These are phyloP conservation scores for Cheilosia urbana DNA, from an alignment of 2,888 invertebrate species.

Conservation along the genomic window DNA sequence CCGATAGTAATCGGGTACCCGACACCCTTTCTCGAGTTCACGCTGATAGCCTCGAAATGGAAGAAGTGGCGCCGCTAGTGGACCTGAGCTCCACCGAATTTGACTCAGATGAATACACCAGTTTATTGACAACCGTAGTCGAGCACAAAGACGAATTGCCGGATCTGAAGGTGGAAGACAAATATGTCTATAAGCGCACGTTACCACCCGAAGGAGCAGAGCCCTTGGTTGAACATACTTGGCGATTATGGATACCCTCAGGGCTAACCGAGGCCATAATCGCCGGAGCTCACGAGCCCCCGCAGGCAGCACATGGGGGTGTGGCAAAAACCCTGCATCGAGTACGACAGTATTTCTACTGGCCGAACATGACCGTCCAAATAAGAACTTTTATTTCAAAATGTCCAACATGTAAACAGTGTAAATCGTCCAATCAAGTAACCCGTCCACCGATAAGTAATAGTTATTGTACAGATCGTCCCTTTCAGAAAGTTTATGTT, in stretches of 20 bases:
- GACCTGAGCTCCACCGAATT: too few species aligned
- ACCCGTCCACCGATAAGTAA: neutral
- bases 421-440: conserved; percentile 8
- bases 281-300: conserved; percentile 24
- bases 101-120: neutral
- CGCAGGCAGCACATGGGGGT: conserved; percentile 8
- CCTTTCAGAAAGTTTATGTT: neutral
- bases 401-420: conserved; percentile 1
- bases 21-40: conserved; percentile 4
- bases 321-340: conserved; percentile 30
- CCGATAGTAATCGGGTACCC: too few species aligned
- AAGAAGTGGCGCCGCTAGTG: neutral
- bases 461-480: neutral
- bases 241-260: conserved; percentile 41
- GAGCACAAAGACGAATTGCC: conserved; percentile 4
- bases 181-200: conserved; percentile 9
- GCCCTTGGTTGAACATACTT: conserved; percentile 1
- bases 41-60: neutral
- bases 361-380: too few species aligned
- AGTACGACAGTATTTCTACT: too few species aligned
- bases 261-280: conserved; percentile 22
- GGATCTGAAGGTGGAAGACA: neutral
- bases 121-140: neutral
- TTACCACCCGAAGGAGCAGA: neutral
- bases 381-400: neutral